Base-by-base conservation (phyloP, 2,888 invertebrate genomes). In the Lomographa bimaculata region DNA sequence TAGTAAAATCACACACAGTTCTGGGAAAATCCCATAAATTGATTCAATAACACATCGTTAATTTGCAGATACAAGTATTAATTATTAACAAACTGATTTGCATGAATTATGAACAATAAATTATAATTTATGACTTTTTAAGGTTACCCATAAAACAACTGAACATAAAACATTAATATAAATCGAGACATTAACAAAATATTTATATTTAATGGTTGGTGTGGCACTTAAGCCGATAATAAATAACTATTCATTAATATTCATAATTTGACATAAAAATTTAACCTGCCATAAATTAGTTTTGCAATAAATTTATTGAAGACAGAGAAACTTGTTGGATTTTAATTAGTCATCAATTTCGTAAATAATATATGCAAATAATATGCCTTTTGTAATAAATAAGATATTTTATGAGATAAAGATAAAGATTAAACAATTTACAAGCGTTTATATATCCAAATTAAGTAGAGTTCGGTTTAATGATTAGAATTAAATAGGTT, bases 281-380 rank as follows among this genome's bases (percentile, higher is more conserved):
- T 61, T 60, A 60, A 57, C 63, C 62, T 45, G 46, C 53, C 48
- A 74, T 75, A 74, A 74, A 74, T 73, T 65, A 65, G 60, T 64
- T 64, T 66, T 55, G 63, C 57, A 60, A 67, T 74, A 73, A 71
- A 72, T 69, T 64, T 61, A 61, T 62, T 49, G 55, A 50, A 54
- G 50, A 68, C 68, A 60, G 64, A 41, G 48, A 48, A 49, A 56
- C 53, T 46, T 57, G 56, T 56, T 52, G 49, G 47, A 47, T 56
- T 54, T 57, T 57, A 60, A 60, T 57, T 54, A 56, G 26, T 35
- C 39, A 46, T 49, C 52, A 39, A 50, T 49, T 54, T 51, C 52
- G 23, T 44, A 33, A 45, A 25, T 51, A 54, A 57, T 54, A 48
- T 49, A 60, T 59, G 49, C 37, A 44, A 53, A 50, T 44, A 28